Conservation (phyloP, 2,113 vertebrate species). For the Marmota flaviventris region DNA sequence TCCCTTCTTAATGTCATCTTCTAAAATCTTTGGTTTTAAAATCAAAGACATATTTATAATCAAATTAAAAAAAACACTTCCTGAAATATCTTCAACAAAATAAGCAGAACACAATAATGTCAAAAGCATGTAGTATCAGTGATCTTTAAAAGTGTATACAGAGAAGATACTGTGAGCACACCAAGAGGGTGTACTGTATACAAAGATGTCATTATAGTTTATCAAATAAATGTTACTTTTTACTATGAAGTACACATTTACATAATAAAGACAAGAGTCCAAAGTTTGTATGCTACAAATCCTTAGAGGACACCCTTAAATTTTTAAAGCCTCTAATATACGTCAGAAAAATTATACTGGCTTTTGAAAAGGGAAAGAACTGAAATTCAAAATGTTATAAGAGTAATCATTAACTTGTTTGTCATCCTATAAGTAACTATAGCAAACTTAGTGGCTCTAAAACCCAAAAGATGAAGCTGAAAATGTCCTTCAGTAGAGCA, state of each 20-base stretch:
- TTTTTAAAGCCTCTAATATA: slow-evolving; percentile 33
- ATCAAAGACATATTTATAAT: slow-evolving; percentile 6
- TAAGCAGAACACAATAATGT: neutral
- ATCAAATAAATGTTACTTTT: slow-evolving; percentile 62
- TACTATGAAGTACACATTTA: slow-evolving; percentile 46
- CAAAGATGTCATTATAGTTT: neutral
- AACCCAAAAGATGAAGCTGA: neutral
- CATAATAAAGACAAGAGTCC: slow-evolving; percentile 25
- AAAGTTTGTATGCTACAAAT: neutral
- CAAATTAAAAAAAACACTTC: slow-evolving; percentile 44
- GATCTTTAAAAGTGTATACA: neutral
- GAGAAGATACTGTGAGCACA: neutral
- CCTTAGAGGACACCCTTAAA: neutral
- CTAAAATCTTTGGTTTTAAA: slow-evolving; percentile 21
- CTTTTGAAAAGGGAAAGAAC: slow-evolving; percentile 18
- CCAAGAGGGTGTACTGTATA: neutral
- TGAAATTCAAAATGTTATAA: slow-evolving; percentile 23
- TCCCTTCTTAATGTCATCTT: neutral
- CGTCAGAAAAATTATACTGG: neutral
- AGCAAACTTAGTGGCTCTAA: neutral
- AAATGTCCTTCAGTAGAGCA: neutral
- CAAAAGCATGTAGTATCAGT: neutral
- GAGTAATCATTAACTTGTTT: neutral
- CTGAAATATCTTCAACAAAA: slow-evolving; percentile 10
- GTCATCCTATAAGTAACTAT: neutral